Base-by-base conservation (phyloP, 2,888 invertebrate species). In the Lasioglossum pauxillum region DNA sequence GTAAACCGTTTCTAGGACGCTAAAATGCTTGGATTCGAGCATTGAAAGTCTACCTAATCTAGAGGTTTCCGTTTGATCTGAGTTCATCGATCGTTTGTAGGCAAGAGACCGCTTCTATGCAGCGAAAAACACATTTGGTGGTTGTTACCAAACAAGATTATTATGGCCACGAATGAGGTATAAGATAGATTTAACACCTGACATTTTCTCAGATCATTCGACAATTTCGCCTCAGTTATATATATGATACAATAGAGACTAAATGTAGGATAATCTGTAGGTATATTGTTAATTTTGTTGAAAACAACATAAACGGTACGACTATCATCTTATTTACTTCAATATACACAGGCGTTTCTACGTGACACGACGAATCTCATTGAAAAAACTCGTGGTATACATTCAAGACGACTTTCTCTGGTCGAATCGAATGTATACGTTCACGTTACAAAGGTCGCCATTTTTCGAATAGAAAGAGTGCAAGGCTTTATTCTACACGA, bases 121-220 rank as follows among this genome's bases (percentile, higher is more conserved):
- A 71, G 41, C 5, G 71, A 41, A 71, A 71, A 71, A 71, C 71
- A 71, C 71, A 71, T 41, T 41, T 14, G 41, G 71, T 41, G 41
- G 14, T n/a, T n/a, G 35, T n/a, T 71, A 71, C 71, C 71, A 41
- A 71, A 71, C n/a, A 71, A 38, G 14, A 71, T 71, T 41, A 71
- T 41, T 71, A 71, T 41, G 71, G 41, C 14, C 71, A 71, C 38
- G n/a, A n/a, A 71, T 27, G 41, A 71, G 71, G 41, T 75, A 73
- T 73, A 69, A 71, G 71, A 71, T 71, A 71, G n/a, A 71, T 71
- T 41, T 2, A 71, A 71, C 41, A 41, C n/a, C 71, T n/a, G n/a
- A 71, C 41, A 41, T 71, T 23, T 71, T 71, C 38, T 71, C 41
- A 41, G 71, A 71, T n/a, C 38, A 71, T 71, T 71, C 71, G 71